Conservation (phyloP, 2,888 invertebrate genomes). For the Mylabris sibirica region DNA sequence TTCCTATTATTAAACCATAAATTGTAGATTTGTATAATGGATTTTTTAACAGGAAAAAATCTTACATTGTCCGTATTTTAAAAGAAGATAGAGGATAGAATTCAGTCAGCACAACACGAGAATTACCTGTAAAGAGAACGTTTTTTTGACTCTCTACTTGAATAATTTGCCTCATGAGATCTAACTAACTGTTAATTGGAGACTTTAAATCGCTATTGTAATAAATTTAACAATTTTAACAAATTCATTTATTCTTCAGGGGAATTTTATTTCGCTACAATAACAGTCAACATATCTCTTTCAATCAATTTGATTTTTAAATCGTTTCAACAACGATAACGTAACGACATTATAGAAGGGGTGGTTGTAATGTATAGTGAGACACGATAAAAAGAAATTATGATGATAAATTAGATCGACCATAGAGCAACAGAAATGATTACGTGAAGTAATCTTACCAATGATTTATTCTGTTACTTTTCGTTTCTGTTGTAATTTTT, state of each 20-base stretch:
- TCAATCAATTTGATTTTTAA: neutral
- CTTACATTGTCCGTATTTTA: too few species aligned
- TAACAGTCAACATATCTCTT: too few species aligned
- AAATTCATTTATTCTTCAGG: neutral
- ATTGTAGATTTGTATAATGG: too few species aligned
- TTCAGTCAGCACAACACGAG: neutral
- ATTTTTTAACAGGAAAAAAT: too few species aligned
- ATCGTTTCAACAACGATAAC: neutral
- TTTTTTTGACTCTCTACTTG: neutral
- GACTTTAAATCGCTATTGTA: constrained; percentile 14
- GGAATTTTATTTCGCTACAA: too few species aligned
- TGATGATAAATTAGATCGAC: constrained; percentile 13
- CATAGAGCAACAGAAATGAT: constrained; percentile 1
- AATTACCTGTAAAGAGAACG: neutral
- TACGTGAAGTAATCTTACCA: constrained; percentile 5
- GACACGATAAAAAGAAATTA: neutral
- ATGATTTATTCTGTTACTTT: neutral
- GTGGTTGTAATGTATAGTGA: neutral
- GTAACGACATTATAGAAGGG: neutral
- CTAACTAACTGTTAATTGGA: constrained; percentile 17
- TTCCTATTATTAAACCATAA: too few species aligned
- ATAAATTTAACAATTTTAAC: constrained; percentile 6
- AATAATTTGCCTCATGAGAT: constrained; percentile 8
- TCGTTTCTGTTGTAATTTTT: neutral
- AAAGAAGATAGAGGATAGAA: too few species aligned